Percentiles rank a stretch among this genome's conserved stretches.
These are phyloP conservation scores for Melanogrammus aeglefinus DNA, from an alignment of 2,797 vertebrate genomes.

Conservation along the genomic window DNA sequence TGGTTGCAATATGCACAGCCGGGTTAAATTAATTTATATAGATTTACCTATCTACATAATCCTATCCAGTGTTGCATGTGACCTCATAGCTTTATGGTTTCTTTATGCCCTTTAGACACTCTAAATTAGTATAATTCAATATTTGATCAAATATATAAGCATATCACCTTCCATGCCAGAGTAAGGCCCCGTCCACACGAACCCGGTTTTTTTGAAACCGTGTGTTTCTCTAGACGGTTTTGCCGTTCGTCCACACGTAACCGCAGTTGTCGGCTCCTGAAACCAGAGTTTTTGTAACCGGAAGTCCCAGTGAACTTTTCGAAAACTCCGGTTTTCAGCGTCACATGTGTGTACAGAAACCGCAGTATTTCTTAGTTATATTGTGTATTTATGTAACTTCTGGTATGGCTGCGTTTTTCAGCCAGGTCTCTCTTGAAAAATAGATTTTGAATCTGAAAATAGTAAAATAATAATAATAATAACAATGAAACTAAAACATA, in stretches of 20 bases:
- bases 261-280: too few relatives aligned
- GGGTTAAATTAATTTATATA: background rate
- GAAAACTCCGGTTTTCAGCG: too few relatives aligned
- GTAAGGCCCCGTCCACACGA: too few relatives aligned
- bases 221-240: too few relatives aligned
- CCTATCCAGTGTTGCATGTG: too few relatives aligned
- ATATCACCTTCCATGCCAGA: background rate
- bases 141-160: background rate
- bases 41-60: background rate
- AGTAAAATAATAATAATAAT: background rate
- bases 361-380: background rate
- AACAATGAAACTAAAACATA: too few relatives aligned
- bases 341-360: too few relatives aligned
- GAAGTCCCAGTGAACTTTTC: too few relatives aligned
- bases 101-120: background rate
- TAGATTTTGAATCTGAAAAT: background rate
- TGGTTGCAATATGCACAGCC: background rate
- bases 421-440: background rate
- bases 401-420: background rate
- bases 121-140: background rate
- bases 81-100: background rate
- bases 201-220: too few relatives aligned
- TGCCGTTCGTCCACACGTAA: too few relatives aligned
- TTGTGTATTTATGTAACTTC: background rate
- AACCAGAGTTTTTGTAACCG: too few relatives aligned